Percentiles rank a stretch among this genome's conserved stretches.
These are phyloP conservation scores for Spatulosminthurus flaviceps DNA, from an alignment of 2,888 invertebrate species.

Conservation along the genomic window DNA sequence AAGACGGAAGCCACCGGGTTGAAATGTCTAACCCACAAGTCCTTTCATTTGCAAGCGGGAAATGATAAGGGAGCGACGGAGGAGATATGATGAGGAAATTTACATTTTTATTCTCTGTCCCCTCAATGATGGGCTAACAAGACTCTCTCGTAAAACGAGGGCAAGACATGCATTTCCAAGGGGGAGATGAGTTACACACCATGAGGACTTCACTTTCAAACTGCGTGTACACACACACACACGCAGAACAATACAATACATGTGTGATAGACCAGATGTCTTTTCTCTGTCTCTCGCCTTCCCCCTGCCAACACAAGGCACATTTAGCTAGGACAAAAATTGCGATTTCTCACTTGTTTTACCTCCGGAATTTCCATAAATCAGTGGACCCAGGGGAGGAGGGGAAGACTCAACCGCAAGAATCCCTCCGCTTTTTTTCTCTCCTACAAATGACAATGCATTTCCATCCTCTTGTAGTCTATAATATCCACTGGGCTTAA, in stretches of 20 bases:
- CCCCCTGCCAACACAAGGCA: conserved; percentile 1
- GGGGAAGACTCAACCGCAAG: conserved; percentile 31
- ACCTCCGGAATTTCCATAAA: conserved; percentile 42
- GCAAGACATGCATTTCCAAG: conserved; percentile 6
- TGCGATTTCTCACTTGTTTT: conserved; percentile 46
- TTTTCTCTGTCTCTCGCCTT: conserved; percentile 1
- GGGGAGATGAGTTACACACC: background rate
- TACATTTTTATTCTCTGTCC: conserved; percentile 43
- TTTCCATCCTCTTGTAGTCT: background rate
- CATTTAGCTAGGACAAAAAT: conserved; percentile 27
- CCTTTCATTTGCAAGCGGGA: background rate
- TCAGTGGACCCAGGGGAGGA: conserved; percentile 39
- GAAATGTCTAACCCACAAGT: background rate
- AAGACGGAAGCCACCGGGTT: background rate
- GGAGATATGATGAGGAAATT: conserved; percentile 36
- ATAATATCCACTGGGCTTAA: too few relatives aligned
- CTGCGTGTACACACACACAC: background rate
- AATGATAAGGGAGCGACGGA: background rate
- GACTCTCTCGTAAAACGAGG: conserved; percentile 1
- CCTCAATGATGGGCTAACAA: conserved; percentile 22
- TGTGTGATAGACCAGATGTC: conserved; percentile 19
- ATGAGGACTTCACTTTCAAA: background rate
- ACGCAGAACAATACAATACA: background rate
- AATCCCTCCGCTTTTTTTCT: conserved; percentile 18
- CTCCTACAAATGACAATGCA: conserved; percentile 27